Evolutionary conservation across 2,113 vertebrate species (phyloP).

Genomic region (Delphinus delphis): DNA sequence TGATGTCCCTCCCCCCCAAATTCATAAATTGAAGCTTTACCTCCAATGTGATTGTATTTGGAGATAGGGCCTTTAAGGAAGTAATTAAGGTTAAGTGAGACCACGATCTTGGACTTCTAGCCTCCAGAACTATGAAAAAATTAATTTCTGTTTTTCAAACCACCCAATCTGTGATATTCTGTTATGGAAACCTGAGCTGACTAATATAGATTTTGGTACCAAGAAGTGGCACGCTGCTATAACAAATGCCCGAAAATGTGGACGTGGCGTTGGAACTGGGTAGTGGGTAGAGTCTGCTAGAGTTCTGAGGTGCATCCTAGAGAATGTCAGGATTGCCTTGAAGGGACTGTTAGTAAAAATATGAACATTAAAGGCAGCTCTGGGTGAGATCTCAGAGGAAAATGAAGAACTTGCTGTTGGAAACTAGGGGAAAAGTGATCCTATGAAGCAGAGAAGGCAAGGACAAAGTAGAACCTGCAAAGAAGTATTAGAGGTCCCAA

Average conservation of each 20-base stretch:
- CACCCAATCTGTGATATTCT: background rate
- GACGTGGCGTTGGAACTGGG: background rate
- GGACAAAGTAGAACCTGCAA: background rate
- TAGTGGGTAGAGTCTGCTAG: background rate
- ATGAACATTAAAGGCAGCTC: background rate
- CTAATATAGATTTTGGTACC: background rate
- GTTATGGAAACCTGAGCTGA: background rate
- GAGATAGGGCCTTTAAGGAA: background rate
- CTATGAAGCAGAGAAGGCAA: background rate
- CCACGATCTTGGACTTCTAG: background rate
- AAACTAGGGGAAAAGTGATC: background rate
- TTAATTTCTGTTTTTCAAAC: background rate
- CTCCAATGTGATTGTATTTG: background rate
- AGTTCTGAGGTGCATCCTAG: background rate
- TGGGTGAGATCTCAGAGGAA: background rate
- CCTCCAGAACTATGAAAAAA: background rate
- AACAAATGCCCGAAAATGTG: background rate
- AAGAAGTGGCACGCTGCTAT: background rate
- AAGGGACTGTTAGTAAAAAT: background rate
- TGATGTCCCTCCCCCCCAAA: background rate
- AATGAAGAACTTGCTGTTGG: background rate
- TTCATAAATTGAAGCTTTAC: background rate
- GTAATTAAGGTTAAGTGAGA: background rate
- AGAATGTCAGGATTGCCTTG: background rate
- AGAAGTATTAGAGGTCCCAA: background rate